These are phyloP conservation scores for Cephalophus harveyi DNA, from an alignment of 2,113 vertebrate genomes.

Conservation along the genomic window DNA sequence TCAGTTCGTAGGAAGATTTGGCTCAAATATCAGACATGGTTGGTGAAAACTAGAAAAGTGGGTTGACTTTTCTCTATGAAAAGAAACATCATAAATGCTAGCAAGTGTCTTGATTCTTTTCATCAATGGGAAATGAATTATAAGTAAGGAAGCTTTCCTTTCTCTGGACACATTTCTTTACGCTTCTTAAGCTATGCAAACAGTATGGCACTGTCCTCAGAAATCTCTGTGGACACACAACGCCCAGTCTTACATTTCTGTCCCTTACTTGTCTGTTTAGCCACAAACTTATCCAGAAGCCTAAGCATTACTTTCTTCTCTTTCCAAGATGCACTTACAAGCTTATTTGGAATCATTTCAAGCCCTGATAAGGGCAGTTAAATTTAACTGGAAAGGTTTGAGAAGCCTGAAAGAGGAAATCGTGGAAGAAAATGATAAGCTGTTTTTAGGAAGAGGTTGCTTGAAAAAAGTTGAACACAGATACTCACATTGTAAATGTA, in stretches of 20 bases:
- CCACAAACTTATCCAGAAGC: neutral
- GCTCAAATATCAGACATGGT: neutral
- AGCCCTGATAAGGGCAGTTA: neutral
- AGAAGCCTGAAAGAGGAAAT: neutral
- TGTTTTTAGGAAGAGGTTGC: neutral
- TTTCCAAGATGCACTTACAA: neutral
- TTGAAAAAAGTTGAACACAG: neutral
- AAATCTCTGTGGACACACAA: neutral
- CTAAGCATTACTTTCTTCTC: neutral
- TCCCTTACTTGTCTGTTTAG: neutral
- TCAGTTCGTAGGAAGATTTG: neutral
- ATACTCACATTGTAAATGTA: neutral
- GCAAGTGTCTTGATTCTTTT: neutral
- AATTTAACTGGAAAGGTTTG: neutral
- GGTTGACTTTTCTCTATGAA: neutral
- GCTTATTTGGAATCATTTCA: conserved; percentile 5
- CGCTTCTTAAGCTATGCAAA: neutral
- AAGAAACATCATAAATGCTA: neutral
- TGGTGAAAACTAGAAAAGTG: neutral
- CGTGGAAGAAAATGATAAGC: neutral
- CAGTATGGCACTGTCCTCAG: too few species aligned
- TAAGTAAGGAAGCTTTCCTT: neutral
- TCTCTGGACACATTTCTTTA: neutral
- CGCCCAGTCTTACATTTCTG: neutral
- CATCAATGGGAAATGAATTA: neutral